Percentiles rank a stretch among this genome's conserved stretches.
These are phyloP conservation scores for Acipenser transmontanus DNA, from an alignment of 2,797 vertebrate genomes.

Conservation along the genomic window DNA sequence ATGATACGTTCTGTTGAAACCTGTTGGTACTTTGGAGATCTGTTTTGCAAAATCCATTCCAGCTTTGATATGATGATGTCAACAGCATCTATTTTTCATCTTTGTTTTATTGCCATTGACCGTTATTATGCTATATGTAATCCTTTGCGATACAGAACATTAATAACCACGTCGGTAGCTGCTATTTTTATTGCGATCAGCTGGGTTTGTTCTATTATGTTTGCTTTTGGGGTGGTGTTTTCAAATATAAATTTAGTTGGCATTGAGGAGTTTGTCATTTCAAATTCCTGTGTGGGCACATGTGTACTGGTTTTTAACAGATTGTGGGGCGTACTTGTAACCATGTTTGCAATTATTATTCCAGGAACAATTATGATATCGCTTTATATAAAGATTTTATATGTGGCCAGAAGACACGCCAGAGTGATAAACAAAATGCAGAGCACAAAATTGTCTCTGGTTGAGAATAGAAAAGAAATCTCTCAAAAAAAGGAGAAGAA, in stretches of 20 bases:
- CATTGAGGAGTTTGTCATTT: conserved; percentile 20
- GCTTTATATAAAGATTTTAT: conserved; percentile 26
- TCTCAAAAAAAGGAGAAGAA: conserved; percentile 27
- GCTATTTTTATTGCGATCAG: conserved; percentile 16
- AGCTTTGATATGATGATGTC: conserved; percentile 32
- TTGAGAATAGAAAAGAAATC: neutral
- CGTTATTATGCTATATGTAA: conserved; percentile 35
- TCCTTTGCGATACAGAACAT: conserved; percentile 28
- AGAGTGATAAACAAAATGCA: conserved; percentile 22
- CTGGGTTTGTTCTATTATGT: conserved; percentile 26
- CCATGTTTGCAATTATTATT: conserved; percentile 23
- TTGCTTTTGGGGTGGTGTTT: conserved; percentile 30
- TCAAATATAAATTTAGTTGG: conserved; percentile 29
- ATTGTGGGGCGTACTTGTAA: conserved; percentile 7
- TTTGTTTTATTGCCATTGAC: conserved; percentile 32
- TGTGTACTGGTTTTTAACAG: conserved; percentile 26
- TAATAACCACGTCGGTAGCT: conserved; percentile 20
- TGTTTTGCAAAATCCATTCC: conserved; percentile 33
- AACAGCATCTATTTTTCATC: conserved; percentile 31
- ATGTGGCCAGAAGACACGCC: conserved; percentile 27
- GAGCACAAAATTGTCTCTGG: conserved; percentile 1
- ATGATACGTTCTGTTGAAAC: conserved; percentile 30
- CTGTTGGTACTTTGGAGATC: conserved; percentile 37
- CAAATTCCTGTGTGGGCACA: conserved; percentile 20
- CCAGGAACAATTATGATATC: conserved; percentile 31